Evolutionary conservation across 30 jellyfish, hydroid and myxozoan species (phyloP).

Genomic region (Pelagia noctiluca): DNA sequence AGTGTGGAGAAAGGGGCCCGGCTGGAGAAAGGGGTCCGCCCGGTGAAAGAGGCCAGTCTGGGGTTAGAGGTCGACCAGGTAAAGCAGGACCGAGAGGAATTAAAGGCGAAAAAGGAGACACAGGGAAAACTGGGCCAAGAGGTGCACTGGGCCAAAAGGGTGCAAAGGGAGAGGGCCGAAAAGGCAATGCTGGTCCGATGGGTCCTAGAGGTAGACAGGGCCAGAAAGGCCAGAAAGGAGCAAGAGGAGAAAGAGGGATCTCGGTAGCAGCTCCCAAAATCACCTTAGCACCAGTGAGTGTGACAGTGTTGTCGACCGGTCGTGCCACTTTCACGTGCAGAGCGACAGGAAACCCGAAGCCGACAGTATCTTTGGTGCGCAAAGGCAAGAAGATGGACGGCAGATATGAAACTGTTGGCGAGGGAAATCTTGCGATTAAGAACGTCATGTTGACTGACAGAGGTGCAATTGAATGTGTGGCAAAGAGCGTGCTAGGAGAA

Average conservation of each 20-base stretch:
- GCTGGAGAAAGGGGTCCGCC: slow-evolving; percentile 1
- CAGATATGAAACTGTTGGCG: not conserved
- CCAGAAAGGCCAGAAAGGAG: slow-evolving; percentile 12
- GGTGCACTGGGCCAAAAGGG: slow-evolving; percentile 32
- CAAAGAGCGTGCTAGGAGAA: slow-evolving; percentile 39
- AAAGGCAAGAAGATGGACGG: slow-evolving; percentile 23
- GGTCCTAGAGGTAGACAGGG: not conserved
- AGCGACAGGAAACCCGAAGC: slow-evolving; percentile 53
- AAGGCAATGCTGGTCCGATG: slow-evolving; percentile 13
- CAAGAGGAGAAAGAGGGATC: slow-evolving; percentile 24
- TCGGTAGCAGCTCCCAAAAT: slow-evolving; percentile 23
- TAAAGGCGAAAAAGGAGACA: slow-evolving; percentile 22
- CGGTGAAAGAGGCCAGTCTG: slow-evolving; percentile 4
- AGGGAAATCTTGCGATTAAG: slow-evolving; percentile 2
- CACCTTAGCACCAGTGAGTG: not conserved
- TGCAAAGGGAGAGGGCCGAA: slow-evolving; percentile 32
- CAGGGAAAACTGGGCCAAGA: slow-evolving; percentile 22
- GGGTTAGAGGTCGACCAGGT: slow-evolving; percentile 4
- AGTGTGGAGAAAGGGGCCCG: slow-evolving; percentile 8
- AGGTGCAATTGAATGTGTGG: slow-evolving; percentile 28
- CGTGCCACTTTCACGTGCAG: slow-evolving; percentile 9
- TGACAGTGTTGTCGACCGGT: not conserved
- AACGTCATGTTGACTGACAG: slow-evolving; percentile 20
- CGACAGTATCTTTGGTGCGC: slow-evolving; percentile 15
- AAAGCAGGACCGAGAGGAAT: slow-evolving; percentile 33